Evolutionary conservation across 2,797 vertebrate genomes (phyloP), one percentile per base, ranked within the genome.

Genomic region (Malurus leucopterus): DNA sequence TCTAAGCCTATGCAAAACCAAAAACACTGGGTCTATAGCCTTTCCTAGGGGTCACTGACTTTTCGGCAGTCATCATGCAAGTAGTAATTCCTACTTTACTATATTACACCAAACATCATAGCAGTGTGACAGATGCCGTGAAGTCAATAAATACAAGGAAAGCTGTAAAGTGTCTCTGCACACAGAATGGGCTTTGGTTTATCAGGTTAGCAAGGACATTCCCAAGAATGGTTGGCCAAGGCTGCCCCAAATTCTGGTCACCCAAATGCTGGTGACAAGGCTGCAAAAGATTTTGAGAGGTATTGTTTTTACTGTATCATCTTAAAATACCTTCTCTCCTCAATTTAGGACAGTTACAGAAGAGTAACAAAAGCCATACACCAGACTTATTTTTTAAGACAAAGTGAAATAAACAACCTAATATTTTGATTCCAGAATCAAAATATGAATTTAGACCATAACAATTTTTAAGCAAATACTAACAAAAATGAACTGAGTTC

Each of bases 401-500:
- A 36, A 81, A 89, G 67, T 23, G 20, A 49, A 71, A 84, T 67
- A 77, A 74, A 4, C 30, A 18, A 63, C 6, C 27, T 50, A 47
- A 20, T 81, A 54, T 82, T 89, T 88, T 62, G 6, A 62, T 76
- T 81, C 24, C 41, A 74, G 65, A 47, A 47, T 69, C 92, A 81
- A 71, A 36, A 36, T 36, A 36, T 36, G 36, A 36, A 88, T 95
- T 86, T 84, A 88, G 73, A 75, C 23, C 2, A 4, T 16, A 80
- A 77, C 14, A 64, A 84, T 76, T 91, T 92, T 84, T 4, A 81
- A 91, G 51, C 20, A 26, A 88, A 74, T 67, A 57, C n/a, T 90
- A 72, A 80, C 80, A 94, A 69, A 77, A 95, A 90, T n/a, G 0
- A 93, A 81, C n/a, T 5, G 32, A 87, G 36, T 73, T 90, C 43